Base-by-base conservation (phyloP, 1,140 invertebrate species). In the Gyrodactylus salaris region DNA sequence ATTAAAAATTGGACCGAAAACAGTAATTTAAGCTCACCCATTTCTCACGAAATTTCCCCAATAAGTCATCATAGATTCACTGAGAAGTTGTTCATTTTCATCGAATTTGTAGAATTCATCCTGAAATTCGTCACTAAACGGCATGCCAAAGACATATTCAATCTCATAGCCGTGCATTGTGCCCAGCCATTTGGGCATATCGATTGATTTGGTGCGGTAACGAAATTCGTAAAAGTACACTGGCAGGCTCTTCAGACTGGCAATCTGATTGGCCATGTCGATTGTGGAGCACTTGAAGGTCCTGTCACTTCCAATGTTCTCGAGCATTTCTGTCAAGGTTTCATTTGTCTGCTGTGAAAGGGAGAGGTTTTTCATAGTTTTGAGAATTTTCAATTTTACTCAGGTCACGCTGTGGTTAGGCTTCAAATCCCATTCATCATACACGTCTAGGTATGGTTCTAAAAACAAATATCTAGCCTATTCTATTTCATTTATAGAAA, bases 131-230 rank as follows among this genome's bases (percentile, higher is more conserved):
- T 71, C n/a, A 69, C 75, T 76, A 26, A 76, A 87, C 0, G 90
- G 89, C 78, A 92, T 87, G 75, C 88, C 87, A 80, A 92, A 92
- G 79, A 91, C 87, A 73, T 89, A 86, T 79, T 89, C 88, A 75
- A 97, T 93, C 80, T 96, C 92, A 80, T 95, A 91, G 0, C 86
- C 92, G 79, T 96, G 92, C 84, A 95, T 86, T 0, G 90, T 89
- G 2, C 91, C 92, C 75, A 91, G 90, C 91, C 92, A 96, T 70
- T 85, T 85, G 0, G 91, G 91, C 91, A 91, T 96, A 0, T 87
- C 87, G 78, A 88, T 89, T 74, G 85, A 75, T 7, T 78, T 76
- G 27, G 76, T 76, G 69, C 77, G 76, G 26, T 68, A 75, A 71
- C 27, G n/a, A 26, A 74, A 74, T 74, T 74, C 68, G 25, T 74